Conservation (phyloP, 2,888 invertebrate species). For the Polymixis flavicincta region DNA sequence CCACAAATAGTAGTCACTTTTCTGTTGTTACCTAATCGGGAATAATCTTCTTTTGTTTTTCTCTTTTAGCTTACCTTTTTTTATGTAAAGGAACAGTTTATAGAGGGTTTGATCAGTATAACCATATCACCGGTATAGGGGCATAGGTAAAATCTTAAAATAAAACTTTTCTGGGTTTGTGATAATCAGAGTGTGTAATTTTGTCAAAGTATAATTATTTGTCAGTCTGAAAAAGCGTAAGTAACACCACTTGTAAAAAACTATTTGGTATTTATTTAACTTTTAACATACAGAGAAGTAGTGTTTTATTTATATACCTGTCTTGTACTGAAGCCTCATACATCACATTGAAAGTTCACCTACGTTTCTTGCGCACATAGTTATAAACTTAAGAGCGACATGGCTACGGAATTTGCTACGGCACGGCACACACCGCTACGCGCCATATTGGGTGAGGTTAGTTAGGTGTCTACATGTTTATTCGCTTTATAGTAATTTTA, state of each 20-base stretch:
- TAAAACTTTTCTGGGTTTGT: too few species aligned
- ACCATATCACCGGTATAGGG: too few species aligned
- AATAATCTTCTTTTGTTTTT: too few species aligned
- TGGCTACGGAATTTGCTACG: conserved; percentile 36
- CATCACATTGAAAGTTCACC: conserved; percentile 24
- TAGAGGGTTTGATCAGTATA: too few species aligned
- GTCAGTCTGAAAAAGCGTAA: background rate
- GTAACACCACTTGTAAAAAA: too few species aligned
- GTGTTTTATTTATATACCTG: conserved; percentile 7
- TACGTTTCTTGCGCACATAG: conserved; percentile 17
- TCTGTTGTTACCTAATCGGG: too few species aligned
- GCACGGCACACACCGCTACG: conserved; percentile 37
- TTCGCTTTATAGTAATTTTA: conserved; percentile 17
- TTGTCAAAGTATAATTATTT: background rate
- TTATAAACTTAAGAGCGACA: conserved; percentile 38
- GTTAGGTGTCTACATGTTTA: conserved; percentile 24
- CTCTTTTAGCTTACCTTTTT: too few species aligned
- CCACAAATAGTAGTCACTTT: too few species aligned
- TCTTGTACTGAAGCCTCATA: conserved; percentile 21
- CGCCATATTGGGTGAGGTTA: conserved; percentile 51
- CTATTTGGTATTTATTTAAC: background rate
- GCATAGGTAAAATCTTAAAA: too few species aligned
- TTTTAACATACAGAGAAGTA: background rate
- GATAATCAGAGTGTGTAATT: background rate
- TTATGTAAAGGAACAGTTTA: too few species aligned